Evolutionary conservation across 2,113 vertebrate genomes (phyloP).

Genomic region (Turnix velox): DNA sequence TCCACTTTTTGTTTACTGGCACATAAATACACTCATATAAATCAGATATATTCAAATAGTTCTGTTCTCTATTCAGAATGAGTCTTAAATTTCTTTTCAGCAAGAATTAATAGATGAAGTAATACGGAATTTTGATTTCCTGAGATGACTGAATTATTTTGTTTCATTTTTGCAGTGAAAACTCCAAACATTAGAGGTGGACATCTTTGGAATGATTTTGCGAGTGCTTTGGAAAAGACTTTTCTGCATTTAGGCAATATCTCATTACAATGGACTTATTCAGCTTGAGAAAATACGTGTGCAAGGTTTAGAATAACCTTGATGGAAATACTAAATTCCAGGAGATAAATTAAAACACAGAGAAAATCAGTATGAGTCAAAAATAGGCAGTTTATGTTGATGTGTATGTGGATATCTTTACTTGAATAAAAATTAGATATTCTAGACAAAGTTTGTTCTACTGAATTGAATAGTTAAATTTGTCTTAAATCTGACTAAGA

Average conservation of each 20-base stretch:
- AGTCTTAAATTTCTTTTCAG: background rate
- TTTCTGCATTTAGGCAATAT: background rate
- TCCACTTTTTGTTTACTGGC: background rate
- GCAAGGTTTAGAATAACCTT: background rate
- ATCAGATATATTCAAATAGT: background rate
- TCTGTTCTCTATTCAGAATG: background rate
- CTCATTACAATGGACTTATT: background rate
- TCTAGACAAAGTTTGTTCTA: background rate
- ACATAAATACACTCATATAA: background rate
- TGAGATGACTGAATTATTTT: background rate
- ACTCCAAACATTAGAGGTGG: background rate
- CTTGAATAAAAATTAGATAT: background rate
- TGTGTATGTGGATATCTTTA: background rate
- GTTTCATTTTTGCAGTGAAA: background rate
- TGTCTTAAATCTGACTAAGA: conserved; percentile 28
- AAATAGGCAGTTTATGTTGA: background rate
- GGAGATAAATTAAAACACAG: background rate
- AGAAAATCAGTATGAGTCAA: background rate
- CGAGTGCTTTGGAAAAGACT: background rate
- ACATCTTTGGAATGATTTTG: background rate
- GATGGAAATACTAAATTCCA: background rate
- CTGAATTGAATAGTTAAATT: background rate
- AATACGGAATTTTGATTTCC: background rate
- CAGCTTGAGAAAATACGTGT: background rate
- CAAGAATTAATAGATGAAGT: background rate